phyloP scores from a whole-genome alignment of 1,140 invertebrate genomes.

The Neodiprion virginianus region DNA sequence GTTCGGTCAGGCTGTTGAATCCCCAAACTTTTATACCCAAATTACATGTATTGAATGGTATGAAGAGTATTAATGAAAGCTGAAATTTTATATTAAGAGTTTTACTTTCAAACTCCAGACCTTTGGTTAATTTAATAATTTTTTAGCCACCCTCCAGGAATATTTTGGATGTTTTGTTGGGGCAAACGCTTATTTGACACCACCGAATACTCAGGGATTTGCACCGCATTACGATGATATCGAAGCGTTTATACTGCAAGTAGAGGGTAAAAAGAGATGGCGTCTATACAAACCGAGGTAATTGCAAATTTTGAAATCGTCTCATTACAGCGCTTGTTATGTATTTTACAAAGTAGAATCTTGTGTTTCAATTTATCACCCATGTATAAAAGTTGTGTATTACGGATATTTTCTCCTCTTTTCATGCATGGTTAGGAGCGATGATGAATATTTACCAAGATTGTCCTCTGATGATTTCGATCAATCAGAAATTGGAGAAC shows the following conservation, averaged over 20 bases:
- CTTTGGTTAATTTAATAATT: background rate
- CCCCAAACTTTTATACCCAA: constrained; percentile 86
- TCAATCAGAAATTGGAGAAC: constrained; percentile 78
- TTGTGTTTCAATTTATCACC: constrained; percentile 18
- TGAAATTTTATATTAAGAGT: no score
- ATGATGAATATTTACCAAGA: constrained; percentile 74
- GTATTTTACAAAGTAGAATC: constrained; percentile 13
- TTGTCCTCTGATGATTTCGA: constrained; percentile 85
- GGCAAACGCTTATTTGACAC: constrained; percentile 95
- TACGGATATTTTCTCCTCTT: background rate
- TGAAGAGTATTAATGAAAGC: constrained; percentile 13
- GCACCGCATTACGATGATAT: constrained; percentile 99
- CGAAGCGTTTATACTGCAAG: constrained; percentile 96
- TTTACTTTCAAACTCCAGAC: no score
- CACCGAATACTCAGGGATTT: constrained; percentile 94
- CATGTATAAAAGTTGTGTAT: background rate
- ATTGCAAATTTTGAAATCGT: constrained; percentile 16
- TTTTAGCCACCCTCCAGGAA: constrained; percentile 84
- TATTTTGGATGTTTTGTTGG: constrained; percentile 93
- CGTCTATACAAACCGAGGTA: constrained; percentile 82
- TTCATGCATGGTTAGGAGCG: constrained; percentile 35
- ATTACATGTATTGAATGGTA: constrained; percentile 68
- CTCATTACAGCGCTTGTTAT: background rate
- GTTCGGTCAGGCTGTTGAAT: constrained; percentile 91
- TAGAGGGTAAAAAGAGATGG: constrained; percentile 97